Percentiles rank a stretch among this genome's conserved stretches.
phyloP scores from a whole-genome alignment of 2,888 invertebrate genomes.

The Diploptera punctata region DNA sequence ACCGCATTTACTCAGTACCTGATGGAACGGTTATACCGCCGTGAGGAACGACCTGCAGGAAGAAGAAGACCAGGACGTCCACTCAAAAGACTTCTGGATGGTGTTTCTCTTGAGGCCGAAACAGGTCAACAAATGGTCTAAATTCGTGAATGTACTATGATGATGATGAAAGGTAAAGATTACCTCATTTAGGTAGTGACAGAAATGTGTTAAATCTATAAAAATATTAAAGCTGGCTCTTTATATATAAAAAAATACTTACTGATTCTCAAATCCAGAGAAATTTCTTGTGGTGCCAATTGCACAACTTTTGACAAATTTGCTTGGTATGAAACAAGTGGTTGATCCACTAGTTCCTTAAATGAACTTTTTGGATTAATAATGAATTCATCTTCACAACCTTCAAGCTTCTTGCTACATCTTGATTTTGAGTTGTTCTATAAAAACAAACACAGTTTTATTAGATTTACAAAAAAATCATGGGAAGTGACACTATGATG shows the following conservation, averaged over 20 bases:
- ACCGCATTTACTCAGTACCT: too few species aligned
- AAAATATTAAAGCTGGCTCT: too few species aligned
- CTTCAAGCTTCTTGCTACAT: slow-evolving; percentile 56
- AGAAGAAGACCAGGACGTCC: too few species aligned
- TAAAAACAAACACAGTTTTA: background rate
- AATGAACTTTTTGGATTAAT: slow-evolving; percentile 71
- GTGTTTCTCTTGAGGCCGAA: too few species aligned
- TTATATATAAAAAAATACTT: slow-evolving; percentile 56
- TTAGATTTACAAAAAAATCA: background rate
- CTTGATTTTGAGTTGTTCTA: background rate
- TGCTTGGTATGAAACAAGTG: slow-evolving; percentile 54
- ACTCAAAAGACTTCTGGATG: too few species aligned
- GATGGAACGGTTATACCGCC: too few species aligned
- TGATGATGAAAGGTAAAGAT: too few species aligned
- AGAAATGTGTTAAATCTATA: too few species aligned
- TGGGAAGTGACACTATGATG: background rate
- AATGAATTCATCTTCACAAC: slow-evolving; percentile 71
- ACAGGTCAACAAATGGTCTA: too few species aligned
- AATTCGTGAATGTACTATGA: too few species aligned
- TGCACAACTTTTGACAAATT: slow-evolving; percentile 71
- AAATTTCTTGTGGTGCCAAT: slow-evolving; percentile 80
- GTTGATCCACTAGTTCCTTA: slow-evolving; percentile 57
- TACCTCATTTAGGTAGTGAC: too few species aligned
- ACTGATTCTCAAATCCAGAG: slow-evolving; percentile 81
- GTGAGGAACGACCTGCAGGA: too few species aligned